Percentiles rank a stretch among this genome's conserved stretches.
Conservation (phyloP, 2,113 vertebrate species). For the Chunga burmeisteri region DNA sequence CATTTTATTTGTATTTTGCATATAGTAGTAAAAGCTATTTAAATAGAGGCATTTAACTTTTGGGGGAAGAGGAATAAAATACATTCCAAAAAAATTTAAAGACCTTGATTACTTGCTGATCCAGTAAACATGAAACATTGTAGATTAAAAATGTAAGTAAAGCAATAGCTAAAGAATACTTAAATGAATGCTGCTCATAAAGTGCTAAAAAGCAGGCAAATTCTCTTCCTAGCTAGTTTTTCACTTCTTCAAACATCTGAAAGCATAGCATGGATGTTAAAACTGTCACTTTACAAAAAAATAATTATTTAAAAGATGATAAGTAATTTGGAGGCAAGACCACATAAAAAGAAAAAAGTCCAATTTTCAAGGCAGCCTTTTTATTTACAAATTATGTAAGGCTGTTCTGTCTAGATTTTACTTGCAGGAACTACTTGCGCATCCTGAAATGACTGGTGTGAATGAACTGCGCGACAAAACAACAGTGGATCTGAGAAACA, state of each 20-base stretch:
- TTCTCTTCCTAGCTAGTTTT: background rate
- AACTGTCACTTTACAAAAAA: background rate
- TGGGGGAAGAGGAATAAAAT: slow-evolving; percentile 45
- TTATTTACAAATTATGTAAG: slow-evolving; percentile 19
- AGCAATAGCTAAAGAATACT: slow-evolving; percentile 12
- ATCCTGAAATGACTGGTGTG: slow-evolving; percentile 21
- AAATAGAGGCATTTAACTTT: slow-evolving; percentile 65
- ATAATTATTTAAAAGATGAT: slow-evolving; percentile 6
- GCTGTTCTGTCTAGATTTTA: background rate
- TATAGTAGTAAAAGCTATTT: slow-evolving; percentile 63
- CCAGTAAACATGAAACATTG: slow-evolving; percentile 56
- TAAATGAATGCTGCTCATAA: background rate
- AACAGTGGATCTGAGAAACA: slow-evolving; percentile 15
- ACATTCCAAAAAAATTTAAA: slow-evolving; percentile 61
- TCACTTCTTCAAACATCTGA: background rate
- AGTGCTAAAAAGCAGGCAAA: background rate
- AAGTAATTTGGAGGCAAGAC: background rate
- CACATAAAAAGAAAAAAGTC: background rate
- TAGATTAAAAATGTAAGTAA: slow-evolving; percentile 54
- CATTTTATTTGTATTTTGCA: slow-evolving; percentile 68
- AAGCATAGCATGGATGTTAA: background rate
- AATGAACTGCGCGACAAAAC: background rate
- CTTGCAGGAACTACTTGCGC: background rate
- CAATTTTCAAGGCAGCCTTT: background rate
- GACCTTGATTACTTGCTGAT: slow-evolving; percentile 73